Conservation (phyloP, 2,888 invertebrate genomes). For the Serripes groenlandicus region DNA sequence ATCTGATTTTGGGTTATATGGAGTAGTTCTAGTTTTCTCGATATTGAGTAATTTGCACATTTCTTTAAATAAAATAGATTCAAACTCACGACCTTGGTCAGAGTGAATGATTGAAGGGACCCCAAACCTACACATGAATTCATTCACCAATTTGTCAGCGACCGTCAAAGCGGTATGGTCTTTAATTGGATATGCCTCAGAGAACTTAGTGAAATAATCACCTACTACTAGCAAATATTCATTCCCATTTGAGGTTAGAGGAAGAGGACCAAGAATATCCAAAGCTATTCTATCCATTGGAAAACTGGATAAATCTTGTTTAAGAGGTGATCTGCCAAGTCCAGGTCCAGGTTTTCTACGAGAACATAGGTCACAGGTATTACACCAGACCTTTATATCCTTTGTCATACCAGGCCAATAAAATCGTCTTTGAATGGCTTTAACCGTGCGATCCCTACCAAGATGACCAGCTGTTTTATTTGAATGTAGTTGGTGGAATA, state of each 20-base stretch:
- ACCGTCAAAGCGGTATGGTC: constrained; percentile 30
- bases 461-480: constrained; percentile 52
- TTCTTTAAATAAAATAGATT: constrained; percentile 26
- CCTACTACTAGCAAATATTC: constrained; percentile 28
- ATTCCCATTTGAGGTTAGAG: constrained; percentile 27
- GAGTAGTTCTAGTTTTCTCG: constrained; percentile 46
- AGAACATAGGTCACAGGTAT: constrained; percentile 57
- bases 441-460: constrained; percentile 56
- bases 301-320: constrained; percentile 7
- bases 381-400: constrained; percentile 44
- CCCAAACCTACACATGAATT: constrained; percentile 38
- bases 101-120: constrained; percentile 28
- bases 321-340: constrained; percentile 15
- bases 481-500: constrained; percentile 50
- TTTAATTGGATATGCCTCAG: constrained; percentile 32
- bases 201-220: constrained; percentile 35
- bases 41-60: constrained; percentile 29
- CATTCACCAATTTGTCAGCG: constrained; percentile 15
- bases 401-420: constrained; percentile 64
- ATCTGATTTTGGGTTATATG: constrained; percentile 46
- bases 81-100: constrained; percentile 42
- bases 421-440: constrained; percentile 43
- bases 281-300: constrained; percentile 16
- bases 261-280: constrained; percentile 34
- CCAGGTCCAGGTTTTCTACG: constrained; percentile 35